Evolutionary conservation across 2,113 vertebrate species (phyloP).

Genomic region (Gallinago media): DNA sequence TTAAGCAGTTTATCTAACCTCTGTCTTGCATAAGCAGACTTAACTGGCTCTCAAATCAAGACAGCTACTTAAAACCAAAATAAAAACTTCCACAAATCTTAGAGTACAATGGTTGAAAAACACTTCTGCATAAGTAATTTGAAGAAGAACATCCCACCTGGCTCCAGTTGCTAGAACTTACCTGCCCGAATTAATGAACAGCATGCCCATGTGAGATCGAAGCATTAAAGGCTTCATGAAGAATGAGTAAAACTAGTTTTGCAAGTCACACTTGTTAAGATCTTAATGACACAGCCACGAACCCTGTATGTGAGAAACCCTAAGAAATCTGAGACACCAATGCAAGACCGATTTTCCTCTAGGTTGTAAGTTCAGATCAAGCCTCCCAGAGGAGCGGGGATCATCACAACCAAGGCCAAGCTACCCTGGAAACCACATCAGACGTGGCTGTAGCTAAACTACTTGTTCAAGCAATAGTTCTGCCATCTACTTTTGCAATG

Average conservation of each 20-base stretch:
- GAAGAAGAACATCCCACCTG: background rate
- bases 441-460: background rate
- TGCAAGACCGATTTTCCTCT: background rate
- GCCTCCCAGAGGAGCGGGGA: background rate
- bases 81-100: background rate
- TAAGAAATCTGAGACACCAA: background rate
- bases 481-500: background rate
- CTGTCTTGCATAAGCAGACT: background rate
- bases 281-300: background rate
- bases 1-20: background rate
- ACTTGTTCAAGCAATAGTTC: background rate
- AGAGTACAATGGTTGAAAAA: background rate
- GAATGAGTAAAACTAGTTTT: conserved; percentile 31
- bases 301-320: background rate
- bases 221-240: background rate
- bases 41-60: background rate
- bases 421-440: background rate
- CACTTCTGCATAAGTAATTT: background rate
- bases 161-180: background rate
- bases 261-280: conserved; percentile 1
- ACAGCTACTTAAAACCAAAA: background rate
- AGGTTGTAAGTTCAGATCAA: background rate
- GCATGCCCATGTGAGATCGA: background rate
- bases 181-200: background rate
- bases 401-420: background rate